Base-by-base conservation (phyloP, 2,113 vertebrate species). In the Noturus placidus region DNA sequence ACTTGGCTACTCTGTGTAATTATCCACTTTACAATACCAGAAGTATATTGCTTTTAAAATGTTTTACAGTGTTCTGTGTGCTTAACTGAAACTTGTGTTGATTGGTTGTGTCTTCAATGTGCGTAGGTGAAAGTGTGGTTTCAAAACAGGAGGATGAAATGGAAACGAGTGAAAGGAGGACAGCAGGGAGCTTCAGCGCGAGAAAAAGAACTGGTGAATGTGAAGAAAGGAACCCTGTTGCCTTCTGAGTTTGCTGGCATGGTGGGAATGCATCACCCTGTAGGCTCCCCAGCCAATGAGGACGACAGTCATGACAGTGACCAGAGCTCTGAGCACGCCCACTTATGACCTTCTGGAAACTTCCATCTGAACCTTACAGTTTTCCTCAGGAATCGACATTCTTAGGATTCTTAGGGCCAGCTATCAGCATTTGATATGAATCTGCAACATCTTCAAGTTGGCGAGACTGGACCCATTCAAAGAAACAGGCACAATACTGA, bases 121-220 rank as follows among this genome's bases (percentile, higher is more conserved):
- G n/a, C 15, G 0, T 93, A 99, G 98, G 98, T 99, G 84, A 99
- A 99, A 92, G 98, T 99, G 86, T 99, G 98, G 98, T 99, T 99
- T 94, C 98, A 99, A 94, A 99, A 99, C 95, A 93, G 98, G 76
- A 92, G 98, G 82, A 99, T 99, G 98, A 99, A 99, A 93, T 99
- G 98, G 98, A 99, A 99, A 92, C 93, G 98, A 65, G 98, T 99
- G 90, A 99, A 99, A 93, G 98, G 98, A 52, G 98, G 98, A 35
- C 98, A 99, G 93, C 98, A 99, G 94, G 98, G 98, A 65, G 97
- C 97, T 4, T 97, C 97, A 0, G 97, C 97, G 5, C 95, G 98
- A 35, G 98, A 99, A 92, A 99, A 98, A 92, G 98, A 99, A 97
- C 97, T 99, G 93, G 97, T 97, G 90, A 99, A 99, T 59, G 97